Evolutionary conservation across 64 coral and sea anemone genomes (phyloP).

Genomic region (Pocillopora verrucosa): DNA sequence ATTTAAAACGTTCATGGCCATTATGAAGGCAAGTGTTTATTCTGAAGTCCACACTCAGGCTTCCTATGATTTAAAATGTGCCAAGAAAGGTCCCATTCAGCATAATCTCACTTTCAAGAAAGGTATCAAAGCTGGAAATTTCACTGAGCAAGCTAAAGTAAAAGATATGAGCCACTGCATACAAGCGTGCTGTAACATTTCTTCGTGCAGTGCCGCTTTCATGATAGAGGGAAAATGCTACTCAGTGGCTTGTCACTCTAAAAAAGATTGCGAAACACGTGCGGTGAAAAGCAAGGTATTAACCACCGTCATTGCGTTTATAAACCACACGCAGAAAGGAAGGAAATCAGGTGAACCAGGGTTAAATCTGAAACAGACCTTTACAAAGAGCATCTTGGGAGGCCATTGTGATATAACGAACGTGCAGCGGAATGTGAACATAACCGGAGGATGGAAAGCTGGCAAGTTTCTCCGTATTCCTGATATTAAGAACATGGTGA

Average conservation of each 20-base stretch:
- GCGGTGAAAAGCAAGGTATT: slow-evolving; percentile 28
- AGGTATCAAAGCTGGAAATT: slow-evolving; percentile 72
- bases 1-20: slow-evolving; percentile 72
- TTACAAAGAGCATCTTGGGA: slow-evolving; percentile 34
- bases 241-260: slow-evolving; percentile 37
- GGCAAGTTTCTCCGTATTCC: slow-evolving; percentile 82
- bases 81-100: background rate
- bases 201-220: slow-evolving; percentile 72
- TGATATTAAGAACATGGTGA: slow-evolving; percentile 44
- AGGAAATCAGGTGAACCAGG: background rate
- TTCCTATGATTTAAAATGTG: slow-evolving; percentile 20
- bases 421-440: slow-evolving; percentile 59
- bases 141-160: slow-evolving; percentile 66
- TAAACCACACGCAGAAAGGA: background rate
- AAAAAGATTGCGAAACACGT: slow-evolving; percentile 52
- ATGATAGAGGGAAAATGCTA: slow-evolving; percentile 69
- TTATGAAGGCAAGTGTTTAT: slow-evolving; percentile 26
- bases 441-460: slow-evolving; percentile 80
- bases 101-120: slow-evolving; percentile 58
- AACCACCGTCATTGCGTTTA: slow-evolving; percentile 65
- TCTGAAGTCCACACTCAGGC: background rate
- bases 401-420: slow-evolving; percentile 55
- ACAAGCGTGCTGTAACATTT: slow-evolving; percentile 47
- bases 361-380: background rate
- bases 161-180: slow-evolving; percentile 46